Evolutionary conservation across 2,888 invertebrate species (phyloP).

Genomic region (Amphiduros pacificus): DNA sequence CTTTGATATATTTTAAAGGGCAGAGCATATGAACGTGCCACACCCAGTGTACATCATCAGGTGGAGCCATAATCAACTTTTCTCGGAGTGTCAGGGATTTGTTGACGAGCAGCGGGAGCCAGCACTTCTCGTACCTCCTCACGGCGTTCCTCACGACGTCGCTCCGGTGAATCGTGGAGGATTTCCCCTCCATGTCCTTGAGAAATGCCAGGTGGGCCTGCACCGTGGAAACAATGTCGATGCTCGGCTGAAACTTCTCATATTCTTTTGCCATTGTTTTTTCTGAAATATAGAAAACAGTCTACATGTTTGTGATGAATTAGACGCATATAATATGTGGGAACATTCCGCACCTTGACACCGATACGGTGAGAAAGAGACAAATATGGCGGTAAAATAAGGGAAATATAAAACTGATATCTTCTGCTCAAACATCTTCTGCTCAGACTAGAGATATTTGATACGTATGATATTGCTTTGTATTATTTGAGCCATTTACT

Average conservation of each 20-base stretch:
- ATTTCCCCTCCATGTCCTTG: neutral
- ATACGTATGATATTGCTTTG: no score
- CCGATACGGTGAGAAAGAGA: no score
- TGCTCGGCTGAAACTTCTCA: neutral
- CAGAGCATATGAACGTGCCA: conserved; percentile 60
- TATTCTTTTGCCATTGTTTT: no score
- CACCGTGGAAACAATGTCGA: neutral
- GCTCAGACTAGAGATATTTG: no score
- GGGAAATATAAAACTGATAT: no score
- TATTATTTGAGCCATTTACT: no score
- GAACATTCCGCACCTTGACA: no score
- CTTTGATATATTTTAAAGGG: conserved; percentile 45
- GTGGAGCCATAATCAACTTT: conserved; percentile 57
- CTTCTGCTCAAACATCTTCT: no score
- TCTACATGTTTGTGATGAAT: no score
- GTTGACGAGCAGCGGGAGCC: conserved; percentile 63
- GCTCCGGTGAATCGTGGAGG: neutral
- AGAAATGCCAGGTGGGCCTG: conserved; percentile 11
- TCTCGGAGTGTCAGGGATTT: conserved; percentile 45
- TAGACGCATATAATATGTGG: no score
- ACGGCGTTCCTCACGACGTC: conserved; percentile 7
- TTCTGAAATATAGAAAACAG: no score
- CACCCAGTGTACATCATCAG: conserved; percentile 62
- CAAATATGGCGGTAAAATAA: no score
- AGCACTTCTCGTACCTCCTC: conserved; percentile 54